Evolutionary conservation across 2,797 vertebrate genomes (phyloP).

Genomic region (Cephalopachus bancanus): DNA sequence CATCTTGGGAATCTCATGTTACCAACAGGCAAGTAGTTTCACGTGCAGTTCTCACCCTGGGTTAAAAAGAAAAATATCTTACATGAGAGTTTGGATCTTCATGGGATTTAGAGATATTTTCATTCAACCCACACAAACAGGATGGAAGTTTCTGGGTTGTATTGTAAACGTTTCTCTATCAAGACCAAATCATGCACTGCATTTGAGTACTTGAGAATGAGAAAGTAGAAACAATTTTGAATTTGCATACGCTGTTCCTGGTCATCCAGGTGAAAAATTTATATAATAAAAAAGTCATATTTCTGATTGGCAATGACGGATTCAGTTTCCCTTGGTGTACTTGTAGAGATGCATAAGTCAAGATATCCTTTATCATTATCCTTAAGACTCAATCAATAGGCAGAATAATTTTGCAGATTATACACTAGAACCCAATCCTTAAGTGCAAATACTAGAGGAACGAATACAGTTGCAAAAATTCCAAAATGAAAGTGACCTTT

Average conservation of each 20-base stretch:
- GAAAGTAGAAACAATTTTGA: constrained; percentile 38
- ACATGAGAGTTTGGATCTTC: background rate
- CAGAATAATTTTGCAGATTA: background rate
- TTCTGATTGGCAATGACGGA: background rate
- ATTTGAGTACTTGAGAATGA: background rate
- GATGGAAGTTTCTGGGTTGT: constrained; percentile 2
- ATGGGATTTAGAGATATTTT: constrained; percentile 26
- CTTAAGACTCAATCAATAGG: background rate
- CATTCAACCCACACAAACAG: background rate
- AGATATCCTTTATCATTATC: background rate
- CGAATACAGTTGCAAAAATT: background rate
- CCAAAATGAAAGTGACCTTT: background rate
- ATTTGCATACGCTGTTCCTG: constrained; percentile 11
- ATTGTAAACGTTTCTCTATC: background rate
- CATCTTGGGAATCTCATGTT: constrained; percentile 67
- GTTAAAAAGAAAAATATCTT: constrained; percentile 46
- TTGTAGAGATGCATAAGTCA: background rate
- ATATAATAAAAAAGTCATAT: background rate
- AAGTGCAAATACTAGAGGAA: background rate
- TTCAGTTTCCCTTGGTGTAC: background rate
- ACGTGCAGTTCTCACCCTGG: background rate
- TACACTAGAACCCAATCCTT: background rate
- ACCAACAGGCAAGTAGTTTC: background rate
- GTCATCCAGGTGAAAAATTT: background rate
- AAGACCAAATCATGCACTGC: background rate